Evolutionary conservation across 2,797 vertebrate genomes (phyloP).

Genomic region (Gallinago stenura): DNA sequence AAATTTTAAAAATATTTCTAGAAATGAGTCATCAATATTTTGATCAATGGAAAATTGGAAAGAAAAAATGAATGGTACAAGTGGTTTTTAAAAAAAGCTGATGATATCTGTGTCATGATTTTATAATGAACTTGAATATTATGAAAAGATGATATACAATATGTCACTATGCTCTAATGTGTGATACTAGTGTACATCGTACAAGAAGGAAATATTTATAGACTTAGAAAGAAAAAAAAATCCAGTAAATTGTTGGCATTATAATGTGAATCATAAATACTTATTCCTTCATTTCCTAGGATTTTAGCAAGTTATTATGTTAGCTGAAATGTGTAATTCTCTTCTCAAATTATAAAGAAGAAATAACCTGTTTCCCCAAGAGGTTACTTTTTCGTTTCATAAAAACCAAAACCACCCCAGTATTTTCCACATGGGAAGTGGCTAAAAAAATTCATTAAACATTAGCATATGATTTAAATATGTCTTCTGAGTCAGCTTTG

Average conservation of each 20-base stretch:
- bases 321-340: neutral
- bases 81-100: conserved; percentile 36
- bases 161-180: neutral
- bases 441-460: neutral
- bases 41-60: conserved; percentile 60
- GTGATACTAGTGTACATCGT: neutral
- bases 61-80: conserved; percentile 15
- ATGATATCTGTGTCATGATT: conserved; percentile 32
- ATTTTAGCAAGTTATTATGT: neutral
- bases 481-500: neutral
- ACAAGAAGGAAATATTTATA: conserved; percentile 3
- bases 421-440: neutral
- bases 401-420: neutral
- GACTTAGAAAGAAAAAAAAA: neutral
- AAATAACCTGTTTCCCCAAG: neutral
- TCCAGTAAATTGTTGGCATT: neutral
- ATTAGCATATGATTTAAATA: neutral
- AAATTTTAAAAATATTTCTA: conserved; percentile 44
- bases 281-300: neutral
- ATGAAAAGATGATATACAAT: conserved; percentile 30
- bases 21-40: conserved; percentile 66
- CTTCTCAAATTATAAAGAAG: neutral
- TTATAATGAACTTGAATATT: conserved; percentile 56
- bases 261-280: neutral
- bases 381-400: neutral